These are phyloP conservation scores for Acrocyrtus sp. DNA, from an alignment of 2,888 invertebrate genomes.

Conservation along the genomic window DNA sequence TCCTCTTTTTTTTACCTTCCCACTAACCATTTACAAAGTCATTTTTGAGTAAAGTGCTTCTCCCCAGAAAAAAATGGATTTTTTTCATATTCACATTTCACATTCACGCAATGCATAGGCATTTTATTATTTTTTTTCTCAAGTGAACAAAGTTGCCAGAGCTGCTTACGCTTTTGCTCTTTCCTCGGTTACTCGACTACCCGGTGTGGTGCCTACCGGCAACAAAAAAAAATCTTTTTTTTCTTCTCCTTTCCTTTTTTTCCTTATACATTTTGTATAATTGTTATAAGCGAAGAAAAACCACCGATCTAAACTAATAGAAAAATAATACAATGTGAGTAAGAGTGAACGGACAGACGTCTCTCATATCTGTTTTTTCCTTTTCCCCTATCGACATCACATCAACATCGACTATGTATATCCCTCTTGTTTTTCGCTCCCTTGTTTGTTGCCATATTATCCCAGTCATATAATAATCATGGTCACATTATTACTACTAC, in stretches of 20 bases:
- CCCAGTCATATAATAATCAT: constrained; percentile 41
- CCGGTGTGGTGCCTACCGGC: constrained; percentile 54
- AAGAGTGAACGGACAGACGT: neutral
- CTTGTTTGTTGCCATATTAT: constrained; percentile 32
- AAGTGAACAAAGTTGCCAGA: constrained; percentile 6
- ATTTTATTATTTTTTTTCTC: too few relatives aligned
- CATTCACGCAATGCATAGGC: too few relatives aligned
- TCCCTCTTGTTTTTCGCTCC: neutral
- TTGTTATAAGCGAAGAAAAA: constrained; percentile 35
- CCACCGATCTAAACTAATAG: constrained; percentile 47
- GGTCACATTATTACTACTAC: constrained; percentile 28
- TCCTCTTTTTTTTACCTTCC: neutral
- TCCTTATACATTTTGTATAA: constrained; percentile 43
- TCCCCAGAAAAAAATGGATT: too few relatives aligned
- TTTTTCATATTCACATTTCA: too few relatives aligned
- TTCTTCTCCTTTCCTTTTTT: too few relatives aligned
- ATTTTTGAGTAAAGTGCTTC: too few relatives aligned
- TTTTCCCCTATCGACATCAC: neutral
- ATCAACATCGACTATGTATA: neutral
- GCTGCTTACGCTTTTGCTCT: neutral
- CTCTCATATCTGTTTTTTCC: constrained; percentile 9
- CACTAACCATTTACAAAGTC: too few relatives aligned
- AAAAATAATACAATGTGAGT: constrained; percentile 29
- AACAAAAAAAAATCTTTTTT: too few relatives aligned
- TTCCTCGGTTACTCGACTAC: constrained; percentile 30